Evolutionary conservation across 2,113 vertebrate species (phyloP).

Genomic region (Mirounga angustirostris): DNA sequence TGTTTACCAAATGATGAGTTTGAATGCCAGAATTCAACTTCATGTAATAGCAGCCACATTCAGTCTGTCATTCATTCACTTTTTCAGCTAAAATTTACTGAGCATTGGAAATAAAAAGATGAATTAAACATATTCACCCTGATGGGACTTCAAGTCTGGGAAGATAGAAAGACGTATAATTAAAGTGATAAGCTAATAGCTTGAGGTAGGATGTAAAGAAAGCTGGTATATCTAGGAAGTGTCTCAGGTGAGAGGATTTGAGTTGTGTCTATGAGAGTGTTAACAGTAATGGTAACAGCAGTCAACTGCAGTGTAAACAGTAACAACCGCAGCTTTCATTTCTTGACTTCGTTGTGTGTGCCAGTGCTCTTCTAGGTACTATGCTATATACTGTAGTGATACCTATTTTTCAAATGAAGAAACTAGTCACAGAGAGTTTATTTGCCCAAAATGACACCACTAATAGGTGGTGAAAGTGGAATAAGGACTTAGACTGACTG

Average conservation of each 20-base stretch:
- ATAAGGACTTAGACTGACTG: not conserved
- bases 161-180: not conserved
- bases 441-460: not conserved
- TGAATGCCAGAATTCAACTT: constrained; percentile 28
- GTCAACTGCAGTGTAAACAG: not conserved
- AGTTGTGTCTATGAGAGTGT: not conserved
- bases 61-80: not conserved
- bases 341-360: not conserved
- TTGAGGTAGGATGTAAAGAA: not conserved
- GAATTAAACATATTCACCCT: not conserved
- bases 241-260: not conserved
- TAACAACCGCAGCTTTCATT: constrained; percentile 8
- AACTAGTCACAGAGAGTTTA: not conserved
- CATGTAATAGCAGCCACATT: not conserved
- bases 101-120: not conserved
- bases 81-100: not conserved
- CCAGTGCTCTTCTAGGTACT: not conserved
- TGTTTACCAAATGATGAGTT: constrained; percentile 51
- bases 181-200: not conserved
- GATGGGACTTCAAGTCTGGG: not conserved
- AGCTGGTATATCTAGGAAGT: not conserved
- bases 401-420: not conserved
- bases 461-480: not conserved
- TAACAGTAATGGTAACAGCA: not conserved
- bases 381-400: not conserved